Conservation (phyloP, 1,140 invertebrate species). For the Nymphalis io region DNA sequence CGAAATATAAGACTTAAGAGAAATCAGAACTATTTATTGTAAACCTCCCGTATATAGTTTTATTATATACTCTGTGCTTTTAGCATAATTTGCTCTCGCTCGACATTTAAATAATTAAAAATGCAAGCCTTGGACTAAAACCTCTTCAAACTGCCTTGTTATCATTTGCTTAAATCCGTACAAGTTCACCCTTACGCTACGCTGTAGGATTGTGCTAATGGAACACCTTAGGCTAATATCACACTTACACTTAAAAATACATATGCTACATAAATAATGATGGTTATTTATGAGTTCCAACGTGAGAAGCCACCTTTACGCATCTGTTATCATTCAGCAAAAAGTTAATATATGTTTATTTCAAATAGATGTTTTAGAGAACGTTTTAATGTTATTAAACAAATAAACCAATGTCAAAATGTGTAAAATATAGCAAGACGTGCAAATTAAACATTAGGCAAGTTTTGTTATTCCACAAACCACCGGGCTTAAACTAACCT, state of each 20-base stretch:
- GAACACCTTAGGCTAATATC: slow-evolving; percentile 15
- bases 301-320: too few species aligned
- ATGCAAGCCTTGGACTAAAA: slow-evolving; percentile 11
- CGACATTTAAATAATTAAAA: slow-evolving; percentile 11
- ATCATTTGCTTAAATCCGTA: slow-evolving; percentile 30
- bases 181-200: slow-evolving; percentile 24
- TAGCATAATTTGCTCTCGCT: not conserved
- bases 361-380: not conserved
- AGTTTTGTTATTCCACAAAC: not conserved
- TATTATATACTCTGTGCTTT: not conserved
- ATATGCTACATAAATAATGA: too few species aligned
- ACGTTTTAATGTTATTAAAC: not conserved
- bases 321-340: too few species aligned
- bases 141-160: slow-evolving; percentile 16
- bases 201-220: slow-evolving; percentile 30
- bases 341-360: too few species aligned
- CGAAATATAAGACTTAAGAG: too few species aligned
- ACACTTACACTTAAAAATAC: not conserved
- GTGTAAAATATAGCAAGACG: not conserved
- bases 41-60: too few species aligned
- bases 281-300: not conserved
- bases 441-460: not conserved
- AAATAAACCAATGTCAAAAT: not conserved
- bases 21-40: too few species aligned
- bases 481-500: not conserved